Percentiles rank a stretch among this genome's conserved stretches.
phyloP scores from a whole-genome alignment of 2,113 vertebrate species.

The Trachemys scripta region DNA sequence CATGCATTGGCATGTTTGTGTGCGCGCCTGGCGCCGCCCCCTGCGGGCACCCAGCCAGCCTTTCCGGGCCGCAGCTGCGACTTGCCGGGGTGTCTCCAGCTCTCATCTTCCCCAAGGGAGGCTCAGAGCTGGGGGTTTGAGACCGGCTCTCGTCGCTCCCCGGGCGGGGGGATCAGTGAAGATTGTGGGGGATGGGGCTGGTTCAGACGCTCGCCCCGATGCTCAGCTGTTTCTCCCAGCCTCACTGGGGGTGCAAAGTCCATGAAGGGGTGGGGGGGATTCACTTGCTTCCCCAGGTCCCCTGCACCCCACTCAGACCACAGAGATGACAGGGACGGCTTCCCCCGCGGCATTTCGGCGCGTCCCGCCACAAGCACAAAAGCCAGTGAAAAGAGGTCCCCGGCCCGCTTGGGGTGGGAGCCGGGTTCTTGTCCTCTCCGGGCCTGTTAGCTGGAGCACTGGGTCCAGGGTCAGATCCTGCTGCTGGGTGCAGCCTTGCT shows the following conservation, averaged over 20 bases:
- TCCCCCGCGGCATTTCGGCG: not conserved
- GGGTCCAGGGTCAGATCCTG: not conserved
- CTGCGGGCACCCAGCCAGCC: too few species aligned
- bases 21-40: not conserved
- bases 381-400: not conserved
- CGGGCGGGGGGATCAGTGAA: not conserved
- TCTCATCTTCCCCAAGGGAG: not conserved
- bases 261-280: fast-evolving
- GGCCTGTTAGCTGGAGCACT: not conserved
- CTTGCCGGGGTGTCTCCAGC: too few species aligned
- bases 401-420: not conserved
- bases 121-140: not conserved
- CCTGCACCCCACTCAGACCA: not conserved
- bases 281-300: not conserved
- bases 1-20: not conserved
- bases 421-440: not conserved
- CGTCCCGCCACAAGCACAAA: not conserved
- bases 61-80: too few species aligned
- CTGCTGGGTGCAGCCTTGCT: not conserved
- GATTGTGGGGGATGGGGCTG: not conserved
- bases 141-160: not conserved
- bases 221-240: not conserved
- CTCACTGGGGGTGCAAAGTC: not conserved
- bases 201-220: not conserved
- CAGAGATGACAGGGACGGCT: not conserved